These are phyloP conservation scores for Eulithis testata DNA, from an alignment of 2,888 invertebrate genomes.

Conservation along the genomic window DNA sequence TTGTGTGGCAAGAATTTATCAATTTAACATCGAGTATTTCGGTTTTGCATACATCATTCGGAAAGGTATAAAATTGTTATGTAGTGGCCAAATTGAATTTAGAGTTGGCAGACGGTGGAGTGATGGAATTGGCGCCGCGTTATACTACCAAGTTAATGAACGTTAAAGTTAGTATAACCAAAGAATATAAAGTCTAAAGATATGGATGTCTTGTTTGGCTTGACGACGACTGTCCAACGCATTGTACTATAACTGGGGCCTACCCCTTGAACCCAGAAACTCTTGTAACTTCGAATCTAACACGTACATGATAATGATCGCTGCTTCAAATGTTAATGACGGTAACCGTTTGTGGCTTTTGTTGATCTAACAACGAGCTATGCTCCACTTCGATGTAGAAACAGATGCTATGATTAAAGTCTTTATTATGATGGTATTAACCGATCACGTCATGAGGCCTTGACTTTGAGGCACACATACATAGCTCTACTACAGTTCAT, in stretches of 20 bases:
- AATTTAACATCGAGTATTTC: slow-evolving; percentile 22
- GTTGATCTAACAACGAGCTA: not conserved
- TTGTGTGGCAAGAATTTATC: not conserved
- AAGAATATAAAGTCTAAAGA: too few species aligned
- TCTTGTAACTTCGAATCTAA: too few species aligned
- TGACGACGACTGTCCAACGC: too few species aligned
- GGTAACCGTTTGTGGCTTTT: not conserved
- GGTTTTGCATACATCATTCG: slow-evolving; percentile 14
- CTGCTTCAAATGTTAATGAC: too few species aligned
- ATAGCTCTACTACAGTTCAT: not conserved
- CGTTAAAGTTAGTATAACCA: not conserved
- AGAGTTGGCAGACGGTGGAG: slow-evolving; percentile 13
- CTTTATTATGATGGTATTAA: not conserved
- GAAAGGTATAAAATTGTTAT: slow-evolving; percentile 20
- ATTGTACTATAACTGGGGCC: too few species aligned
- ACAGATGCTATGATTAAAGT: not conserved
- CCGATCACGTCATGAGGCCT: not conserved
- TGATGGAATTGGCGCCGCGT: slow-evolving; percentile 19
- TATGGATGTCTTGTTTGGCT: too few species aligned
- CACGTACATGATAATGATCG: too few species aligned
- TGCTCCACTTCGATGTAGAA: not conserved
- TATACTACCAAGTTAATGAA: not conserved
- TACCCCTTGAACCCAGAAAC: too few species aligned
- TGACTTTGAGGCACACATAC: not conserved
- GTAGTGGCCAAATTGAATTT: slow-evolving; percentile 17